phyloP scores from a whole-genome alignment of 2,888 invertebrate genomes.

The Epinotia demarniana region DNA sequence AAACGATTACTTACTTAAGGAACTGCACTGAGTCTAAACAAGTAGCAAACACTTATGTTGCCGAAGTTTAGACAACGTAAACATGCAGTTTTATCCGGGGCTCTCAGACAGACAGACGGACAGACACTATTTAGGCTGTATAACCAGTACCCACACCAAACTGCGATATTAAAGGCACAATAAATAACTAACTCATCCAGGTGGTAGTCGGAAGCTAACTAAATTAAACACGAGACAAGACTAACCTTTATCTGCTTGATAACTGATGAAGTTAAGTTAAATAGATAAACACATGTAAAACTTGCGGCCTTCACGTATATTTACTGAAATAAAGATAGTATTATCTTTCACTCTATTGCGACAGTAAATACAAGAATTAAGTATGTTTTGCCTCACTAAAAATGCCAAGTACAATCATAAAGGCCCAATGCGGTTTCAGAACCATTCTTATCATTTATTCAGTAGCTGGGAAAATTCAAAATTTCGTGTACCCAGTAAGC shows the following conservation, averaged over 20 bases:
- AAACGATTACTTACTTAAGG: background rate
- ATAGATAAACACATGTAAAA: conserved; percentile 36
- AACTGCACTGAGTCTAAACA: background rate
- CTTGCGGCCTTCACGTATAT: conserved; percentile 35
- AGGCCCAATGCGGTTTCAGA: background rate
- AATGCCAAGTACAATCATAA: background rate
- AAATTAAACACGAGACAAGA: conserved; percentile 28
- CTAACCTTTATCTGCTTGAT: conserved; percentile 18
- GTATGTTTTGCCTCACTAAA: conserved; percentile 1
- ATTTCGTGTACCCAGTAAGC: too few relatives aligned
- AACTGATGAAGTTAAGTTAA: conserved; percentile 29
- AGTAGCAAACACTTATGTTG: background rate
- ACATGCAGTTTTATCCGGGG: background rate
- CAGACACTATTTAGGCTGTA: background rate
- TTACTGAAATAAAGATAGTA: conserved; percentile 39
- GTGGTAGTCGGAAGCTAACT: conserved; percentile 31
- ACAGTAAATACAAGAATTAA: conserved; percentile 41
- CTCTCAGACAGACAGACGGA: background rate
- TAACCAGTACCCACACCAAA: background rate
- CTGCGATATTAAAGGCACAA: background rate
- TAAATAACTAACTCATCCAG: conserved; percentile 18
- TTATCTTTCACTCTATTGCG: conserved; percentile 35
- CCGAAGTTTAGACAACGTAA: background rate
- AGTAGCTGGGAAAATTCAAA: too few relatives aligned
- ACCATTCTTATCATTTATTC: background rate